Evolutionary conservation across 2,888 invertebrate genomes (phyloP).

Genomic region (Erebia palarica): DNA sequence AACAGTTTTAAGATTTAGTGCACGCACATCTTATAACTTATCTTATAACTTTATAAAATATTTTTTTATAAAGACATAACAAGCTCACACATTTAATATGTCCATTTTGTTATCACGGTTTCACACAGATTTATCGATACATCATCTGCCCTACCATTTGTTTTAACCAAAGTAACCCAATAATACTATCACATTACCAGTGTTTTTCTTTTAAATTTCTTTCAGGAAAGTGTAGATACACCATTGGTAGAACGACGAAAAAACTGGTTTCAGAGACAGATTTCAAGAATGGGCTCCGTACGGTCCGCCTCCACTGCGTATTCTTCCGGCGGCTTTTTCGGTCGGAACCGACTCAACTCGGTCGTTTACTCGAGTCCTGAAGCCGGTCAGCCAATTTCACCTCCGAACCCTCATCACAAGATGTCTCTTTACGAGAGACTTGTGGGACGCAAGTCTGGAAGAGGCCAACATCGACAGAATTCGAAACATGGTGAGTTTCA

Average conservation of each 20-base stretch:
- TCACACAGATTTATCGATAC: not conserved
- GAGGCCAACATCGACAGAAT: constrained; percentile 85
- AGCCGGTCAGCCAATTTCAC: constrained; percentile 72
- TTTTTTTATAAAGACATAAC: not conserved
- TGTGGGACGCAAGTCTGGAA: constrained; percentile 90
- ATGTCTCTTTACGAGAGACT: constrained; percentile 93
- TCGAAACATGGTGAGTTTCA: constrained; percentile 83
- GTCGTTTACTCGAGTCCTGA: constrained; percentile 87
- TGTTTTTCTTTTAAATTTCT: constrained; percentile 32
- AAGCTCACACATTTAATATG: not conserved
- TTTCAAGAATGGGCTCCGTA: constrained; percentile 92
- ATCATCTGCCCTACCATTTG: not conserved
- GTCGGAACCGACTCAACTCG: constrained; percentile 90
- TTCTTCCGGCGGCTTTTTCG: constrained; percentile 89
- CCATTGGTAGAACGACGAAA: constrained; percentile 92
- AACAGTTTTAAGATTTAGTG: too few species aligned
- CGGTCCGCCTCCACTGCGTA: constrained; percentile 93
- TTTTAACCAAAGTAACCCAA: constrained; percentile 12
- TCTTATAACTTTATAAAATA: not conserved
- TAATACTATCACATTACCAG: constrained; percentile 11
- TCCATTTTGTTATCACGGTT: not conserved
- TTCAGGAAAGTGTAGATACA: constrained; percentile 94
- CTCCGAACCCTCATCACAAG: constrained; percentile 81
- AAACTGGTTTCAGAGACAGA: constrained; percentile 94
- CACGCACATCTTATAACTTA: too few species aligned